These are phyloP conservation scores for Cataglyphis livida DNA, from an alignment of 2,888 invertebrate genomes.

Conservation along the genomic window DNA sequence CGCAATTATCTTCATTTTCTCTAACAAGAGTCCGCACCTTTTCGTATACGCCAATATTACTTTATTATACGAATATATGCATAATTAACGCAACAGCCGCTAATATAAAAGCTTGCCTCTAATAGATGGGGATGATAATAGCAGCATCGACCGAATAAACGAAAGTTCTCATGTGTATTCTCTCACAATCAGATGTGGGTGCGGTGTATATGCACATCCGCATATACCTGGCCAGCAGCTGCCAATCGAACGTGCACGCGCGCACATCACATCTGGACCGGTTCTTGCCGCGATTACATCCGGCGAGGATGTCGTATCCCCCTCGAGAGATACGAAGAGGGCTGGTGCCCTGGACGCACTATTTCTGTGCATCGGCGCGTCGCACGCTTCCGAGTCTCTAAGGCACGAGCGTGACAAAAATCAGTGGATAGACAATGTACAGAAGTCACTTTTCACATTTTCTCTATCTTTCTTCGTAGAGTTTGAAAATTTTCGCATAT, in stretches of 20 bases:
- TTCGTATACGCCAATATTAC: slow-evolving; percentile 7
- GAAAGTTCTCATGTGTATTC: slow-evolving; percentile 38
- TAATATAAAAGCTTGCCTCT: slow-evolving; percentile 22
- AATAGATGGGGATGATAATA: slow-evolving; percentile 42
- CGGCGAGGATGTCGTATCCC: slow-evolving; percentile 30
- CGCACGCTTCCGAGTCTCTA: not conserved
- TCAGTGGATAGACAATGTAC: not conserved
- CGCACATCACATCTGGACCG: slow-evolving; percentile 65
- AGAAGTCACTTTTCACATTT: not conserved
- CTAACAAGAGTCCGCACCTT: slow-evolving; percentile 18
- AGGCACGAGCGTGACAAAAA: not conserved
- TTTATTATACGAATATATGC: slow-evolving; percentile 28
- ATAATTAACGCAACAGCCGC: slow-evolving; percentile 38
- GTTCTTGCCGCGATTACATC: slow-evolving; percentile 50
- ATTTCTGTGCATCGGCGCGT: not conserved
- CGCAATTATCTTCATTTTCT: slow-evolving; percentile 33
- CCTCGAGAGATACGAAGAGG: slow-evolving; percentile 20
- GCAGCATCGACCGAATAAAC: slow-evolving; percentile 1
- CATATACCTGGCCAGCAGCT: slow-evolving; percentile 64
- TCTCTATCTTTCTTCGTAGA: not conserved
- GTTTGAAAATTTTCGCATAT: not conserved
- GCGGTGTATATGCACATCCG: slow-evolving; percentile 53
- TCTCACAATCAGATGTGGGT: slow-evolving; percentile 14
- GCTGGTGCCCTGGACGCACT: not conserved
- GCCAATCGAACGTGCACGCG: slow-evolving; percentile 52